Conservation (phyloP, 2,797 vertebrate genomes). For the Triplophysa yarkandensis region DNA sequence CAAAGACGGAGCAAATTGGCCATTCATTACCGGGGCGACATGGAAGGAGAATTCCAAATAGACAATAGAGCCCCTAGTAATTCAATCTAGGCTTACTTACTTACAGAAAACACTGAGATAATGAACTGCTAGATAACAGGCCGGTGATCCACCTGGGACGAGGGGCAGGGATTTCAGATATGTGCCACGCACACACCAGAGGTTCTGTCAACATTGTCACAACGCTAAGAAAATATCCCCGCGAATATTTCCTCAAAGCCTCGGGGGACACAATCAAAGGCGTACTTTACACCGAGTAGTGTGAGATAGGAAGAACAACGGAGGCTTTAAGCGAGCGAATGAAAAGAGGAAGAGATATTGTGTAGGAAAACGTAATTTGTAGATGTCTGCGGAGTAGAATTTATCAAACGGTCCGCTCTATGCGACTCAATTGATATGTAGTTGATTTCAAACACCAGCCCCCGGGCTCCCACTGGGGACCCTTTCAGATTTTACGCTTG, state of each 20-base stretch:
- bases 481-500: slow-evolving; percentile 99
- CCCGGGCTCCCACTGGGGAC: slow-evolving; percentile 89
- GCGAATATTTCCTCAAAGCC: slow-evolving; percentile 81
- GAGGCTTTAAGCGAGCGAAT: slow-evolving; percentile 21
- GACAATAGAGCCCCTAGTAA: slow-evolving; percentile 92
- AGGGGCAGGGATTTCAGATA: slow-evolving; percentile 51
- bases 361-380: slow-evolving; percentile 89
- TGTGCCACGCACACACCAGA: slow-evolving; percentile 34
- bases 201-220: slow-evolving; percentile 79
- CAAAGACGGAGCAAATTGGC: slow-evolving; percentile 98
- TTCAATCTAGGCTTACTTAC: slow-evolving; percentile 98
- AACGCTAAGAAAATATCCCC: slow-evolving; percentile 86
- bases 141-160: slow-evolving; percentile 79
- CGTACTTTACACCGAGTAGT: slow-evolving; percentile 75
- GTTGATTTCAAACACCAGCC: slow-evolving; percentile 96
- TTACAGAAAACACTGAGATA: slow-evolving; percentile 99
- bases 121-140: slow-evolving; percentile 95
- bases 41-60: slow-evolving; percentile 91
- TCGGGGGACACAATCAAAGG: slow-evolving; percentile 85
- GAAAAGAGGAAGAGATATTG: slow-evolving; percentile 31
- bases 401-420: slow-evolving; percentile 88
- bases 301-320: slow-evolving; percentile 33
- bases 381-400: slow-evolving; percentile 89
- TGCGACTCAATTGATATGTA: slow-evolving; percentile 95
- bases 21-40: slow-evolving; percentile 93